Evolutionary conservation across 2,888 invertebrate species (phyloP).

Genomic region (Nomada fucata): DNA sequence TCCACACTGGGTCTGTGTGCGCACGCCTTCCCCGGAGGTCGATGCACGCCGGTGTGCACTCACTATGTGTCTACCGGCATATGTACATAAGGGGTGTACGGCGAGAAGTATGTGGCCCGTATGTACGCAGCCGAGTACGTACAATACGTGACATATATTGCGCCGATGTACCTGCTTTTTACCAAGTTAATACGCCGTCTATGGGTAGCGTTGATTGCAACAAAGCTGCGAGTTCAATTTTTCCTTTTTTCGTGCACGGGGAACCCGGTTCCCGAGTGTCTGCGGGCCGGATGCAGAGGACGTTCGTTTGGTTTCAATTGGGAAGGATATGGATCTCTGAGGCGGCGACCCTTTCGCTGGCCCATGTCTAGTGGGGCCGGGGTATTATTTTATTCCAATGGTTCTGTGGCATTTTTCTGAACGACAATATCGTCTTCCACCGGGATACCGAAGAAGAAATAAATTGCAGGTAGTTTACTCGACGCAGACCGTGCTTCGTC

Average conservation of each 20-base stretch:
- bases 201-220: conserved; percentile 49
- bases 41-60: conserved; percentile 61
- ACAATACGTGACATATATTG: conserved; percentile 61
- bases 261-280: neutral
- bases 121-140: conserved; percentile 43
- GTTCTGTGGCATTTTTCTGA: too few relatives aligned
- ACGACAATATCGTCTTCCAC: too few relatives aligned
- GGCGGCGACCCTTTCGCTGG: too few relatives aligned
- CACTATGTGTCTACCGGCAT: conserved; percentile 53
- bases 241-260: neutral
- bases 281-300: too few relatives aligned
- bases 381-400: too few relatives aligned
- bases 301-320: too few relatives aligned
- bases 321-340: too few relatives aligned
- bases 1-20: conserved; percentile 44
- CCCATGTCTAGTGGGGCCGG: too few relatives aligned
- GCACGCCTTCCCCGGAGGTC: conserved; percentile 44
- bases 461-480: neutral
- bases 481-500: neutral
- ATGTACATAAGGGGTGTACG: conserved; percentile 46
- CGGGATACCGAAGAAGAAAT: neutral
- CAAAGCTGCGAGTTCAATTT: conserved; percentile 46
- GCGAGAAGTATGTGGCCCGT: conserved; percentile 46
- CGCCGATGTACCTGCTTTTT: conserved; percentile 48
- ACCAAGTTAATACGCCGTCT: conserved; percentile 56